These are phyloP conservation scores for Mixornis gularis DNA, from an alignment of 2,113 vertebrate genomes.

Conservation along the genomic window DNA sequence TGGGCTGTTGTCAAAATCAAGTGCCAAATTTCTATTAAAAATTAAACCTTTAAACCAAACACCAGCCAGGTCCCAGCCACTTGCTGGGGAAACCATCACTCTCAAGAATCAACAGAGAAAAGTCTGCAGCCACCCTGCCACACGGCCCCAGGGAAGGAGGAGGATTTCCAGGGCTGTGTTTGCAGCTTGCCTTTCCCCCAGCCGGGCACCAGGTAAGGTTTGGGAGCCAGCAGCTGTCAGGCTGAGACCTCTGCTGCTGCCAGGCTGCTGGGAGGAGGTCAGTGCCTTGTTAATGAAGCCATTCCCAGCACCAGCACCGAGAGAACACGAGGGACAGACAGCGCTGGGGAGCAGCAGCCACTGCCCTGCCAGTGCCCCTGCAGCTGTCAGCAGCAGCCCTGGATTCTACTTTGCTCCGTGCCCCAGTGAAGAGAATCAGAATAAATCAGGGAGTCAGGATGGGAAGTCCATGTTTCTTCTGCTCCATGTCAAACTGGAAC, in stretches of 20 bases:
- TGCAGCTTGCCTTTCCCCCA: neutral
- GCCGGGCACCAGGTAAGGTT: neutral
- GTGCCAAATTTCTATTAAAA: neutral
- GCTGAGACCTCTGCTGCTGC: neutral
- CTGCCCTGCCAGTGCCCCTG: accelerated
- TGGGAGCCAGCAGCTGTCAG: neutral
- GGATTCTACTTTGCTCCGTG: neutral
- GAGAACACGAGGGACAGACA: neutral
- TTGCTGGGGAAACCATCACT: neutral
- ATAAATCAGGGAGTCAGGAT: neutral
- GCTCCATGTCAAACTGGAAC: neutral
- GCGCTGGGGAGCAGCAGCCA: neutral
- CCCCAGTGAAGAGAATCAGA: neutral
- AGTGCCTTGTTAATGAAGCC: neutral
- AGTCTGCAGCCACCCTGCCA: neutral
- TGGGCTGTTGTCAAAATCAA: neutral
- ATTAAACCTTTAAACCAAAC: neutral
- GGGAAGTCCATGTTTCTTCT: neutral
- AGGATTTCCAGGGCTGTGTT: neutral
- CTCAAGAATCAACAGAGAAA: neutral
- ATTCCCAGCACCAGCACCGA: neutral
- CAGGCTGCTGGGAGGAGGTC: neutral
- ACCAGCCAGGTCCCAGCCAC: neutral
- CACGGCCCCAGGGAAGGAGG: accelerated
- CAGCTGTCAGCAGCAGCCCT: neutral